These are phyloP conservation scores for Drosophila borborema DNA, from an alignment of 2,888 invertebrate species.

Conservation along the genomic window DNA sequence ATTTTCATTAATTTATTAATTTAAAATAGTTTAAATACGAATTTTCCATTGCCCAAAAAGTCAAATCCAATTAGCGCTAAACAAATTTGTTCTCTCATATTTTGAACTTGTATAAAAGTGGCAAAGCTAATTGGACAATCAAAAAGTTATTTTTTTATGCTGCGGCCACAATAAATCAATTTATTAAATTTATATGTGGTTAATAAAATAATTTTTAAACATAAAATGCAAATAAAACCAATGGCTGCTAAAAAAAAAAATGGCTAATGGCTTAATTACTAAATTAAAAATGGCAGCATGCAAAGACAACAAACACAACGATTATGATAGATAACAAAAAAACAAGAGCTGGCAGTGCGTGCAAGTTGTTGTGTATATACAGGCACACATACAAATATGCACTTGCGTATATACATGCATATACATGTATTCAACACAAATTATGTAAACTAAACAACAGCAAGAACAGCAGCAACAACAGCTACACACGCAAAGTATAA, in stretches of 20 bases:
- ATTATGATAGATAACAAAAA: conserved; percentile 20
- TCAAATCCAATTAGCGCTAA: conserved; percentile 1
- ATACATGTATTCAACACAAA: conserved; percentile 30
- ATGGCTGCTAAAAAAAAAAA: conserved; percentile 27
- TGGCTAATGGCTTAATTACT: conserved; percentile 71
- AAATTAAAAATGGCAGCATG: conserved; percentile 58
- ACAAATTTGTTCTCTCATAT: conserved; percentile 8
- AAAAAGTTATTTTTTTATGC: conserved; percentile 20
- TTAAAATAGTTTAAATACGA: conserved; percentile 1
- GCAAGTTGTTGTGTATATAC: conserved; percentile 2
- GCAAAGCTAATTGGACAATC: conserved; percentile 45
- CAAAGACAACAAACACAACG: conserved; percentile 11
- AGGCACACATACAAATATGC: background rate
- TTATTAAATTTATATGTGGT: conserved; percentile 73
- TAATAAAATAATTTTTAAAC: conserved; percentile 72
- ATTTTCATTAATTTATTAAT: background rate
- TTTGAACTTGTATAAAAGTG: background rate
- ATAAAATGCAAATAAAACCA: conserved; percentile 56
- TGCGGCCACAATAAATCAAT: conserved; percentile 66
- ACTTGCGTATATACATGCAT: background rate
- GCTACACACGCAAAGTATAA: conserved; percentile 55
- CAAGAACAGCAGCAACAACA: conserved; percentile 39
- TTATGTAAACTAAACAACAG: conserved; percentile 46
- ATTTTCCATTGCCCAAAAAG: background rate
- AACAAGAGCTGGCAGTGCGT: conserved; percentile 22